Percentiles rank a stretch among this genome's conserved stretches.
These are phyloP conservation scores for Eulemur coronatus DNA, from an alignment of 2,797 vertebrate genomes.

Conservation along the genomic window DNA sequence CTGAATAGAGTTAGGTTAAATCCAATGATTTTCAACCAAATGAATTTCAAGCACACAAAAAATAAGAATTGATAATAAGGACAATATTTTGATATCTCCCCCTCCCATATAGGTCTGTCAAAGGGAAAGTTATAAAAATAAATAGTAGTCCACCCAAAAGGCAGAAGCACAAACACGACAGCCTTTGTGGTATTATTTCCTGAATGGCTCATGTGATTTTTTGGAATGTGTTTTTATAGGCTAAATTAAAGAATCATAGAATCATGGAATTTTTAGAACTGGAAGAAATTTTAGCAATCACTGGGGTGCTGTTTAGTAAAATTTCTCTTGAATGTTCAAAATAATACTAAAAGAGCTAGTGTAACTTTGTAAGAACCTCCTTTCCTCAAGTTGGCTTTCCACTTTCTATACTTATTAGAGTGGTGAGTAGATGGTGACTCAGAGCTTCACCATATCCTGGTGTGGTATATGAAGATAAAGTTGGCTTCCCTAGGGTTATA, in stretches of 20 bases:
- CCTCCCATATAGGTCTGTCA: neutral
- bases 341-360: neutral
- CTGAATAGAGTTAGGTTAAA: conserved; percentile 8
- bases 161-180: conserved; percentile 25
- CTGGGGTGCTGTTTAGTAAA: neutral
- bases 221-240: conserved; percentile 21
- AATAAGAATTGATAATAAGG: conserved; percentile 51
- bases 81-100: conserved; percentile 55
- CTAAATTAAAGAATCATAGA: conserved; percentile 37
- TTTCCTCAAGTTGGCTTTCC: neutral
- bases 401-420: neutral
- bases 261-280: conserved; percentile 27
- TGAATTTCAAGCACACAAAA: conserved; percentile 53
- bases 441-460: neutral
- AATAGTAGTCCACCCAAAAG: conserved; percentile 31
- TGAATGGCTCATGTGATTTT: conserved; percentile 10
- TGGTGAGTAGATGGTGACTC: neutral
- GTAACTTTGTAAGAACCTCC: neutral
- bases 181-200: conserved; percentile 32
- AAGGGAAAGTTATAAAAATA: conserved; percentile 61
- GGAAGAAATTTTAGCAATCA: conserved; percentile 22
- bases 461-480: neutral
- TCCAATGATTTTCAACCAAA: conserved; percentile 18
- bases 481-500: neutral
- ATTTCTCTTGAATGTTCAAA: neutral